These are phyloP conservation scores for Sardinella longiceps DNA, from an alignment of 2,797 vertebrate genomes.

Conservation along the genomic window DNA sequence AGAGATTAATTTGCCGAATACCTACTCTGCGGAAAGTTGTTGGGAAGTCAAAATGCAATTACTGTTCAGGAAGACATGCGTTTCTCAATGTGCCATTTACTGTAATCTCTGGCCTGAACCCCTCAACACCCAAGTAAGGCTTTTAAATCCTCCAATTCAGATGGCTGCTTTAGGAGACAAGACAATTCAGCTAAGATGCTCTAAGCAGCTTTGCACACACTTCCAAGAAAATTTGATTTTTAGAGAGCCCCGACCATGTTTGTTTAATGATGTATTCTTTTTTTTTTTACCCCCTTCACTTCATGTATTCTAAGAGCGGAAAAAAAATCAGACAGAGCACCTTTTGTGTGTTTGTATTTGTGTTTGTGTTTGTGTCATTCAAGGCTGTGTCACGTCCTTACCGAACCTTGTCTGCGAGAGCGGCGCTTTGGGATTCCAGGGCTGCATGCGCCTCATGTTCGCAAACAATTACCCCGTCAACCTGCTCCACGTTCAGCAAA, in stretches of 20 bases:
- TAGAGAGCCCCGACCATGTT: conserved; percentile 3
- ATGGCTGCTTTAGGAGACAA: conserved; percentile 27
- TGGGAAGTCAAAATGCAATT: conserved; percentile 8
- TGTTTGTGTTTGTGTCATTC: conserved; percentile 30
- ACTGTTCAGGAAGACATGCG: conserved; percentile 36
- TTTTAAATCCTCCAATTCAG: conserved; percentile 42
- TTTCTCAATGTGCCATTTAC: conserved; percentile 38
- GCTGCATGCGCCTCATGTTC: conserved; percentile 56
- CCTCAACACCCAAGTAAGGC: conserved; percentile 34
- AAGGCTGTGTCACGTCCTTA: conserved; percentile 46
- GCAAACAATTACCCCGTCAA: conserved; percentile 54
- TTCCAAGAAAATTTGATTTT: background rate
- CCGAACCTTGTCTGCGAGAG: conserved; percentile 42
- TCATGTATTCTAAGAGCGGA: background rate
- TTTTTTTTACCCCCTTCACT: background rate
- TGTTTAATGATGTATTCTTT: background rate
- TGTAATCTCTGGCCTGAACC: conserved; percentile 41
- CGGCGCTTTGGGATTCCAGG: conserved; percentile 51
- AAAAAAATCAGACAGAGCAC: background rate
- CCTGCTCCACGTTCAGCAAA: conserved; percentile 52
- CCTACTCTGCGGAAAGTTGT: background rate
- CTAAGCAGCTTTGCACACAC: conserved; percentile 40
- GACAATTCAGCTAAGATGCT: conserved; percentile 40
- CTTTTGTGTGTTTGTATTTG: background rate
- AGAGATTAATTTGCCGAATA: conserved; percentile 14